Evolutionary conservation across 2,113 vertebrate species (phyloP), one percentile per base, ranked within the genome.

Genomic region (Catagonus wagneri): DNA sequence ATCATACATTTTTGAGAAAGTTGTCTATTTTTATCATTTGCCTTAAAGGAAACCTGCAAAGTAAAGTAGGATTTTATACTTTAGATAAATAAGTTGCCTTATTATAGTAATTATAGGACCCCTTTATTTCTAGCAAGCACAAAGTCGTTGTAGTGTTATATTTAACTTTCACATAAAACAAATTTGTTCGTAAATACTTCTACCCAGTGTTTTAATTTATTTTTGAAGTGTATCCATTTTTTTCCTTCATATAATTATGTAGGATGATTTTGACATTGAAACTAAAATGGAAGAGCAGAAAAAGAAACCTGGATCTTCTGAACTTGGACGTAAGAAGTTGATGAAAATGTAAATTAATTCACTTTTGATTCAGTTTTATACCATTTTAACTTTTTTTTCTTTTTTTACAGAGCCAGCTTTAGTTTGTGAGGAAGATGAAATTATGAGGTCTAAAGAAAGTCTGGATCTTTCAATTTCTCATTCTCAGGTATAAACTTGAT

Each of bases 401-500:
- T 89, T n/a, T 56, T 63, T 84, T 84, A 6, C 27, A 99, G 98
- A 94, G 69, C 66, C 92, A 54, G 81, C 5, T 87, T 83, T 98
- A 52, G 0, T 85, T 92, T 78, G 34, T 93, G 76, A 97, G 14
- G 97, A 96, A 93, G 95, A 97, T 94, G 94, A 97, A 94, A 68
- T 88, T 92, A 85, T 95, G 25, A 97, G 71, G 39, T 90, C 94
- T 94, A 97, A 96, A 96, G 94, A 89, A 95, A 83, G 20, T 11
- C 92, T 61, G n/a, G 93, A 95, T 66, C 58, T 83, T 12, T 25
- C 0, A 44, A 10, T 92, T 95, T 95, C 96, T 81, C 96, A 91
- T 69, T 97, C 90, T 96, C 98, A 98, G 98, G 98, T 99, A 98
- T 34, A 97, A 96, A 90, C 44, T 85, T 94, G 54, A 29, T 89